These are phyloP conservation scores for Pseudoatta argentina DNA, from an alignment of 1,140 invertebrate genomes.

Conservation along the genomic window DNA sequence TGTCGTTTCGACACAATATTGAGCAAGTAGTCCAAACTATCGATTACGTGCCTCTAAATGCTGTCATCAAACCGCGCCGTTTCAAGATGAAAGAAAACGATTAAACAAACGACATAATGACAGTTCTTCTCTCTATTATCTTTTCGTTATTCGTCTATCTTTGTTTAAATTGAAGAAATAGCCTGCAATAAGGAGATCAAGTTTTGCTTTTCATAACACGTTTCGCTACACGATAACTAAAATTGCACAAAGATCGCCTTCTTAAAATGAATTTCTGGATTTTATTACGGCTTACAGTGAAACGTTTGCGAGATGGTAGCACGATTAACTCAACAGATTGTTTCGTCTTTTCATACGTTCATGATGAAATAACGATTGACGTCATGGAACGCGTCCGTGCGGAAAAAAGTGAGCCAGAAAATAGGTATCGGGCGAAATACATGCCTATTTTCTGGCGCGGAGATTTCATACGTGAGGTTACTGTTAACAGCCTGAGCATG, in stretches of 20 bases:
- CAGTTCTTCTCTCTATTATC: conserved; percentile 38
- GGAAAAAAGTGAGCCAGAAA: conserved; percentile 44
- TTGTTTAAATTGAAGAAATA: conserved; percentile 27
- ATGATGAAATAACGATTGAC: conserved; percentile 40
- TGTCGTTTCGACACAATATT: conserved; percentile 45
- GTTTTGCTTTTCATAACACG: conserved; percentile 29
- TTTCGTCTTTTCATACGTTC: conserved; percentile 18
- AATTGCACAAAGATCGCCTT: conserved; percentile 41
- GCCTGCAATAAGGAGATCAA: conserved; percentile 35
- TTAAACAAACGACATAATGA: conserved; percentile 67
- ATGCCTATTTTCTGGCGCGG: conserved; percentile 18
- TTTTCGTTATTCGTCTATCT: conserved; percentile 23
- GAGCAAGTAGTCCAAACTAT: conserved; percentile 64
- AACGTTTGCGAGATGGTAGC: conserved; percentile 2
- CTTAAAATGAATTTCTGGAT: conserved; percentile 40
- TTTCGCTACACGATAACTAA: conserved; percentile 32
- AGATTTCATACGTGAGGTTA: conserved; percentile 71
- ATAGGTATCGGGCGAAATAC: conserved; percentile 54
- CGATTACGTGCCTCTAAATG: conserved; percentile 59
- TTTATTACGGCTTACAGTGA: conserved; percentile 24
- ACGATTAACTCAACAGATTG: conserved; percentile 24
- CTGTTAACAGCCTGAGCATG: conserved; percentile 40
- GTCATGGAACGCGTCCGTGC: not conserved
- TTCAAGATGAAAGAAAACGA: conserved; percentile 52
- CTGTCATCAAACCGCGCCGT: conserved; percentile 61